phyloP scores from a whole-genome alignment of 2,797 vertebrate species.

The Tolypeutes matacus region DNA sequence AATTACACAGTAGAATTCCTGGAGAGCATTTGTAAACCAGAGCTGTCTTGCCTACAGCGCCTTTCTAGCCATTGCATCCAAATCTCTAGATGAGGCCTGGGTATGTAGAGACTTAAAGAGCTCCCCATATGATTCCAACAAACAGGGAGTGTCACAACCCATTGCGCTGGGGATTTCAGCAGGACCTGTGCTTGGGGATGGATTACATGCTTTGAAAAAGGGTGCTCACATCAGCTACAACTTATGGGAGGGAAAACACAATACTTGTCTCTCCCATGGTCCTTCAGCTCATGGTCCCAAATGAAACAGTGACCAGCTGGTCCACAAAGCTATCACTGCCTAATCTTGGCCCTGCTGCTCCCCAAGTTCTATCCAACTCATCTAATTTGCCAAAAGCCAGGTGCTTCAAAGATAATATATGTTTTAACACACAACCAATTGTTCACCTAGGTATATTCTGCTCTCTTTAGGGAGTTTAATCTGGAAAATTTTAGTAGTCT shows the following conservation, averaged over 20 bases:
- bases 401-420: neutral
- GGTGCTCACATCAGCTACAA: neutral
- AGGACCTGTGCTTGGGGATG: conserved; percentile 10
- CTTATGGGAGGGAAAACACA: neutral
- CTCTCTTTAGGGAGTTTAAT: conserved; percentile 10
- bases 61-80: neutral
- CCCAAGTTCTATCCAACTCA: neutral
- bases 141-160: neutral
- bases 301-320: neutral
- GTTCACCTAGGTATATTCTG: neutral
- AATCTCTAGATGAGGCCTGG: neutral
- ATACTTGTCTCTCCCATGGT: neutral
- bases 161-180: neutral
- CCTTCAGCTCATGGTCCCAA: neutral
- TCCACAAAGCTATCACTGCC: accelerated
- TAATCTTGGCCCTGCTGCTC: neutral
- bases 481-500: neutral
- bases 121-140: neutral
- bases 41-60: neutral
- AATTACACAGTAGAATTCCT: neutral
- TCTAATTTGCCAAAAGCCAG: neutral
- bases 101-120: neutral
- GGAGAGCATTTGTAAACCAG: neutral
- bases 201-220: neutral
- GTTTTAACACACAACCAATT: neutral